Conservation (phyloP, 2,888 invertebrate species). For the Peribatodes rhomboidaria region DNA sequence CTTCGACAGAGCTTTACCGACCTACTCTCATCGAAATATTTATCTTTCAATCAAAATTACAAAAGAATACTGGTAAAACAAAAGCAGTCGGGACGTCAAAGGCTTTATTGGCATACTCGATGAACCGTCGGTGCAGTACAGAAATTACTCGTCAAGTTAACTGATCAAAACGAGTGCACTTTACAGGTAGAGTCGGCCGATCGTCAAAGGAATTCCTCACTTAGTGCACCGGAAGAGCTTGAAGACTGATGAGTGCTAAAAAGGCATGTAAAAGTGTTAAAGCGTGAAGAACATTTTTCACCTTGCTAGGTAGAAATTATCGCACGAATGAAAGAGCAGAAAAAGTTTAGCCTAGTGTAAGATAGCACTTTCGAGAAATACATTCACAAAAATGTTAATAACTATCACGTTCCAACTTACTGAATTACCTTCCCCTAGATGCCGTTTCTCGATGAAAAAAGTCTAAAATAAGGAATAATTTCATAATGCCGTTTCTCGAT, state of each 20-base stretch:
- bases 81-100: slow-evolving; percentile 68
- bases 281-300: not conserved
- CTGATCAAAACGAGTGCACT: slow-evolving; percentile 73
- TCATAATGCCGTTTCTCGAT: slow-evolving; percentile 38
- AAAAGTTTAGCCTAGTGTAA: no score
- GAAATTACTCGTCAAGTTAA: slow-evolving; percentile 65
- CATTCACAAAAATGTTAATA: no score
- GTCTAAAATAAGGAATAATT: slow-evolving; percentile 48
- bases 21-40: not conserved
- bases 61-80: slow-evolving; percentile 50
- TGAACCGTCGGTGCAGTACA: slow-evolving; percentile 51
- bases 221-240: slow-evolving; percentile 15
- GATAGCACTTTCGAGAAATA: no score
- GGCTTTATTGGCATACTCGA: slow-evolving; percentile 68
- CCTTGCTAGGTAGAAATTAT: not conserved
- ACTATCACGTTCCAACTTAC: no score
- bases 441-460: not conserved
- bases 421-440: no score
- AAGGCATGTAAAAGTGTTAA: not conserved
- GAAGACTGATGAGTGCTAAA: slow-evolving; percentile 6
- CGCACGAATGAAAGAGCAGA: no score
- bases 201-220: slow-evolving; percentile 28
- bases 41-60: slow-evolving; percentile 42
- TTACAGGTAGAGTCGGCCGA: slow-evolving; percentile 35
- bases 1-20: not conserved